These are phyloP conservation scores for Hippocampus kuda DNA, from an alignment of 2,797 vertebrate genomes.

Conservation along the genomic window DNA sequence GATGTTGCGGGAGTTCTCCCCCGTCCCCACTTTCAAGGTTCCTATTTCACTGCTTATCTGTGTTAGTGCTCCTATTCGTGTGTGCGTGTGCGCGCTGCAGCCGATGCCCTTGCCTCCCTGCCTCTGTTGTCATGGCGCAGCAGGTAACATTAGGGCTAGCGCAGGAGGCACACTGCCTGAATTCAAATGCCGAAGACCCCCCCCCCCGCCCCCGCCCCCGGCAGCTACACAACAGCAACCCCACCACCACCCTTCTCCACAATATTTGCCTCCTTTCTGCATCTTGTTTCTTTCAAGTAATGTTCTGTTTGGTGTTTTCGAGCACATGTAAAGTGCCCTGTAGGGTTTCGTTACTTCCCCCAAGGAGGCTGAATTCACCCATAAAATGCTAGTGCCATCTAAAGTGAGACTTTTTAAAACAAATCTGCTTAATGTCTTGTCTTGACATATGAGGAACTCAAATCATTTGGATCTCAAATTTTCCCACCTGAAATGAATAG, in stretches of 20 bases:
- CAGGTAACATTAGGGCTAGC: conserved; percentile 60
- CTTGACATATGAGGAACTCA: too few species aligned
- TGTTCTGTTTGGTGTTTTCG: neutral
- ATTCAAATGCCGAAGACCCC: conserved; percentile 60
- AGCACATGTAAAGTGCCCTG: neutral
- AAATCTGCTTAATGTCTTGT: too few species aligned
- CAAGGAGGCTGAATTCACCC: neutral
- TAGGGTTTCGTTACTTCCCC: neutral
- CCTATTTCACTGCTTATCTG: conserved; percentile 48
- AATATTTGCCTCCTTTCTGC: conserved; percentile 23
- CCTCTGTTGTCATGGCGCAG: conserved; percentile 62
- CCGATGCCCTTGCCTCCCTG: conserved; percentile 42
- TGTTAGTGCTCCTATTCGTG: conserved; percentile 20
- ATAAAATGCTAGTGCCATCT: neutral
- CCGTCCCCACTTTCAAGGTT: conserved; percentile 29
- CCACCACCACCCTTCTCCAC: conserved; percentile 14
- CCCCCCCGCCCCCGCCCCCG: too few species aligned
- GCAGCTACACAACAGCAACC: neutral
- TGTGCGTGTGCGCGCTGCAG: conserved; percentile 32
- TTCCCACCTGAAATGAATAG: too few species aligned
- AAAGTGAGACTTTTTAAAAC: too few species aligned
- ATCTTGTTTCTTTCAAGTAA: conserved; percentile 14
- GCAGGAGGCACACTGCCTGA: conserved; percentile 66
- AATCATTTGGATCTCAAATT: too few species aligned
- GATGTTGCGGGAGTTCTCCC: conserved; percentile 6